phyloP scores from a whole-genome alignment of 2,888 invertebrate genomes.

The Stegana nigrithorax region DNA sequence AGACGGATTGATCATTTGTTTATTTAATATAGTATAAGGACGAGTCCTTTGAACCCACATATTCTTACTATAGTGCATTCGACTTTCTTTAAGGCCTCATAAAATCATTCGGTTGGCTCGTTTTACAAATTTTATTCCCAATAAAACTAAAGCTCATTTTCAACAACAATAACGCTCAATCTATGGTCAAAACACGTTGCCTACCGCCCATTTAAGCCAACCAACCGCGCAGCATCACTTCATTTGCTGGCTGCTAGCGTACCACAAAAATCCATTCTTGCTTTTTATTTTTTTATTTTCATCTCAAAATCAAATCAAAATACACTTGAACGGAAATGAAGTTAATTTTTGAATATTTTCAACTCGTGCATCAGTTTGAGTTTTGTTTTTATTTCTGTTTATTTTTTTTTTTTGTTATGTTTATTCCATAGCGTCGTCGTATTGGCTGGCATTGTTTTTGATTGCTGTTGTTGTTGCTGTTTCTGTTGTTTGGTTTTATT shows the following conservation, averaged over 20 bases:
- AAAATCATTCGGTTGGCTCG: too few species aligned
- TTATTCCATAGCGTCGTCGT: neutral
- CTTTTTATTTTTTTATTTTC: too few species aligned
- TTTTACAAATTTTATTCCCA: conserved; percentile 10
- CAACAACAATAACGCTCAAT: neutral
- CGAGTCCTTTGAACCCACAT: too few species aligned
- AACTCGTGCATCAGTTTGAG: conserved; percentile 39
- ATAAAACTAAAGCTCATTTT: neutral
- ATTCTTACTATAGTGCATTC: too few species aligned
- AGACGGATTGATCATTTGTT: too few species aligned
- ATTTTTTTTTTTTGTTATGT: neutral
- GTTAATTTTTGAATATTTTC: conserved; percentile 49
- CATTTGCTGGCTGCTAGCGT: neutral
- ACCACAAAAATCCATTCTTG: neutral
- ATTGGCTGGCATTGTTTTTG: neutral
- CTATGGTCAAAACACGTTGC: too few species aligned
- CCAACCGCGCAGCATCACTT: neutral
- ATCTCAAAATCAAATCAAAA: conserved; percentile 1
- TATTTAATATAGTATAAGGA: too few species aligned
- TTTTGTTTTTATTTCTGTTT: neutral
- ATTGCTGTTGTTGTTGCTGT: conserved; percentile 1
- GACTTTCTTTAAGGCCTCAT: too few species aligned
- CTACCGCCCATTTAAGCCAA: neutral
- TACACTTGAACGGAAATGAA: conserved; percentile 43
- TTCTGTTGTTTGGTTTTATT: conserved; percentile 15